Evolutionary conservation across 2,113 vertebrate genomes (phyloP), one percentile per base, ranked within the genome.

Genomic region (Lagopus muta): DNA sequence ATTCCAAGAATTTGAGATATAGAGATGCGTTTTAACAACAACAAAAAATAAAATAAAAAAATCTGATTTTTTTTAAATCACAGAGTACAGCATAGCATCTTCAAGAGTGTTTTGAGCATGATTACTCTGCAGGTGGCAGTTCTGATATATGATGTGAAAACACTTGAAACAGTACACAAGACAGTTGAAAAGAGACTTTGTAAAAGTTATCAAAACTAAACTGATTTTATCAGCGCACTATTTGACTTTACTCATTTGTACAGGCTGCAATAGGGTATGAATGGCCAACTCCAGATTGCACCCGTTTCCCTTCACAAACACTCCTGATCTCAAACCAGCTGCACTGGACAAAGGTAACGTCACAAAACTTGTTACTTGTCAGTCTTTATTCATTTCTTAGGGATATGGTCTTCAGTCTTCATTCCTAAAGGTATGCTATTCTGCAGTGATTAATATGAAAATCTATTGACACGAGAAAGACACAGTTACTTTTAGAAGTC

Each of bases 311-410:
- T 97, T 96, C 97, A 93, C 96, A 97, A 98, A 89, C 88, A 95
- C 80, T 75, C 60, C 95, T 94, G 85, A 93, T 94, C 92, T 96
- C 96, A 88, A 96, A 97, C 86, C 97, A 97, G 97, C 97, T 93
- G 83, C 94, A 61, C 30, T 95, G 97, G 98, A 97, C 97, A 98
- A 98, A 99, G 99, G 99, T 99, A 98, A 98, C 97, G 97, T 97
- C 97, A 96, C 89, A 92, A 97, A 96, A 96, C 92, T 93, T 97
- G 96, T 94, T 89, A 92, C 38, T 90, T 67, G 95, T 98, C 93
- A 19, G 88, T 97, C 94, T 97, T 96, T 97, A 92, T 95, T 97
- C 91, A n/a, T 97, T 97, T 89, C 92, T 97, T 95, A 92, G 97
- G 95, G 93, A 96, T 95, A 92, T 97, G 95, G 96, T 97, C 71